These are phyloP conservation scores for Abscondita cerata DNA, from an alignment of 2,888 invertebrate species.

Conservation along the genomic window DNA sequence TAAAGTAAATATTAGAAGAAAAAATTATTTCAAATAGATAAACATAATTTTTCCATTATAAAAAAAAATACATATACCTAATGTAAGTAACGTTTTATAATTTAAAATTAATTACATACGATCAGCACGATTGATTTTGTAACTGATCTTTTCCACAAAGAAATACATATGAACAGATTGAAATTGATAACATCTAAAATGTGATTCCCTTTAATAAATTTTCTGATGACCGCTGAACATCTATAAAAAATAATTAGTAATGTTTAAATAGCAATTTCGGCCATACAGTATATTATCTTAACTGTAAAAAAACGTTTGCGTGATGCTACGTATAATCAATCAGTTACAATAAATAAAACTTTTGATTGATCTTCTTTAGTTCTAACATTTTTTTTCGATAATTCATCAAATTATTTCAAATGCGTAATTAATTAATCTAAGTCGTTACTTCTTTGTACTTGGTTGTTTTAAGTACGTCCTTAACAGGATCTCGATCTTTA, in stretches of 20 bases:
- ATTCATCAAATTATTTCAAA: slow-evolving; percentile 26
- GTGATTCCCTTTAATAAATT: slow-evolving; percentile 9
- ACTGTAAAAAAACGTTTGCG: slow-evolving; percentile 13
- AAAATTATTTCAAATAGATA: too few relatives aligned
- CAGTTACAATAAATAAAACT: slow-evolving; percentile 25
- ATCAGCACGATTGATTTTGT: not conserved
- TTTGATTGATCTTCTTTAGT: slow-evolving; percentile 28
- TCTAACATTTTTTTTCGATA: slow-evolving; percentile 14
- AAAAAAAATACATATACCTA: too few relatives aligned
- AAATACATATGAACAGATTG: not conserved
- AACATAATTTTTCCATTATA: too few relatives aligned
- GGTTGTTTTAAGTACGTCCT: too few relatives aligned
- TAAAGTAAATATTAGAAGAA: not conserved
- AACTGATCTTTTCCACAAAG: not conserved
- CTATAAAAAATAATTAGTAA: slow-evolving; percentile 11
- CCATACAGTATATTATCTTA: slow-evolving; percentile 5
- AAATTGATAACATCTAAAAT: slow-evolving; percentile 9
- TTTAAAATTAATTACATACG: not conserved
- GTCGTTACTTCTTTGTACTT: too few relatives aligned
- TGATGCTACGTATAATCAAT: slow-evolving; percentile 19
- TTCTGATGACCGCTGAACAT: slow-evolving; percentile 4
- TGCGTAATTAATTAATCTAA: slow-evolving; percentile 3
- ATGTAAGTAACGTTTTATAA: too few relatives aligned
- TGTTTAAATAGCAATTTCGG: slow-evolving; percentile 19
- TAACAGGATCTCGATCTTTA: too few relatives aligned